Evolutionary conservation across 2,113 vertebrate genomes (phyloP).

Genomic region (Benitochromis conjunctus): DNA sequence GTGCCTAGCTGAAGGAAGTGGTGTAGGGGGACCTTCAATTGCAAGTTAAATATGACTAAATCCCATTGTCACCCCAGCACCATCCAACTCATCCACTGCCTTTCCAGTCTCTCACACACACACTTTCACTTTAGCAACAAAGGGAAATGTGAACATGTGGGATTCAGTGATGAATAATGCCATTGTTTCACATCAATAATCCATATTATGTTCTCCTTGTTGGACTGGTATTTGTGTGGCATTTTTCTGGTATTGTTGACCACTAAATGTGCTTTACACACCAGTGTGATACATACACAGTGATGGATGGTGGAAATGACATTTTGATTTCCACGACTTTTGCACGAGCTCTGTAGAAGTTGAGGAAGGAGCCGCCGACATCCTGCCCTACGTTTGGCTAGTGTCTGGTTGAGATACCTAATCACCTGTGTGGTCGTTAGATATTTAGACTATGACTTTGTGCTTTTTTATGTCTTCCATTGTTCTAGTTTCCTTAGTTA

Average conservation of each 20-base stretch:
- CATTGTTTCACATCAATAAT: neutral
- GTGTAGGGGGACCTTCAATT: constrained; percentile 62
- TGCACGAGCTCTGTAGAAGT: no score
- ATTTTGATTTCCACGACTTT: no score
- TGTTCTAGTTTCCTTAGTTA: no score
- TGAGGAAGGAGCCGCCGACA: no score
- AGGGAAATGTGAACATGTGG: neutral
- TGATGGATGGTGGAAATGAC: neutral
- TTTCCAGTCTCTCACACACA: neutral
- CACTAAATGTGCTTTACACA: neutral
- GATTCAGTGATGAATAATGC: constrained; percentile 1
- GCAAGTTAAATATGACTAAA: constrained; percentile 69
- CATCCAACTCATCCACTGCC: neutral
- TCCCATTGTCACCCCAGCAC: constrained; percentile 46
- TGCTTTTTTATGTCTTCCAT: no score
- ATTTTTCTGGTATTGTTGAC: neutral
- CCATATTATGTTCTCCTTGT: neutral
- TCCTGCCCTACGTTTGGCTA: no score
- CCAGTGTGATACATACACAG: neutral
- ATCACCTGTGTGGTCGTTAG: no score
- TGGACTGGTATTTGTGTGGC: neutral
- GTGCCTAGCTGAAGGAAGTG: constrained; percentile 72
- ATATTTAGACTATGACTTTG: no score
- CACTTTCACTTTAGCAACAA: neutral
- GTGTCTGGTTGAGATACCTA: no score